phyloP scores from a whole-genome alignment of 2,797 vertebrate genomes.

The Cheirogaleus major region DNA sequence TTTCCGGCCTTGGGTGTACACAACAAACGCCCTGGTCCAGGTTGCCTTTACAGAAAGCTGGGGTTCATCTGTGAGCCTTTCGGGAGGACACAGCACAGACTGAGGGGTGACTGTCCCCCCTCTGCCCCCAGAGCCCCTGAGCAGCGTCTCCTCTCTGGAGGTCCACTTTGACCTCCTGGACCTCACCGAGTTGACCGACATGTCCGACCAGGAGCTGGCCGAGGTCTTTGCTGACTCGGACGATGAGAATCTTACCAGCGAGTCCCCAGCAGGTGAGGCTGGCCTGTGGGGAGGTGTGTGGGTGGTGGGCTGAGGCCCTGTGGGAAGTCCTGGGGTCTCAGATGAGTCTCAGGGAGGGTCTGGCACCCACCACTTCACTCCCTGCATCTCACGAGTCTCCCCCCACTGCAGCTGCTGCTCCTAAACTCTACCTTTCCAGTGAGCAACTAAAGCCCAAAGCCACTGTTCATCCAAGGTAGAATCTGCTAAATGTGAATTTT shows the following conservation, averaged over 20 bases:
- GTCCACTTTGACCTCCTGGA: slow-evolving; percentile 99
- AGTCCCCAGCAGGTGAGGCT: slow-evolving; percentile 90
- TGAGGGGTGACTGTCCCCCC: background rate
- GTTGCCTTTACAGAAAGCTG: background rate
- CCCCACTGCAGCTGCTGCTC: background rate
- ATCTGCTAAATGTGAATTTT: background rate
- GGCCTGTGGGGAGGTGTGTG: accelerated
- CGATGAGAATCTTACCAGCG: slow-evolving; percentile 92
- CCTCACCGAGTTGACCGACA: slow-evolving; percentile 97
- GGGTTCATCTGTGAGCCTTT: background rate
- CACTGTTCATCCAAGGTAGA: background rate
- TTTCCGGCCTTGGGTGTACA: background rate
- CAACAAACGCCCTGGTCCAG: no score
- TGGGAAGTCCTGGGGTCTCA: background rate
- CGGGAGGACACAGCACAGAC: background rate
- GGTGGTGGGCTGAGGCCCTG: background rate
- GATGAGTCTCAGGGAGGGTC: background rate
- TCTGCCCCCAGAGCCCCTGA: slow-evolving; percentile 92
- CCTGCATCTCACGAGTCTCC: background rate
- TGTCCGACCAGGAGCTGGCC: slow-evolving; percentile 98
- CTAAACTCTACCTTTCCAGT: background rate
- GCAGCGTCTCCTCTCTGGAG: slow-evolving; percentile 98
- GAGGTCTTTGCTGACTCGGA: slow-evolving; percentile 98
- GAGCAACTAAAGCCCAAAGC: background rate
- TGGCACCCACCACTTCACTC: background rate